A percentile compares a stretch with the other conserved stretches of the same genome.
Conservation (phyloP, 2,113 vertebrate species). For the Callospermophilus lateralis region DNA sequence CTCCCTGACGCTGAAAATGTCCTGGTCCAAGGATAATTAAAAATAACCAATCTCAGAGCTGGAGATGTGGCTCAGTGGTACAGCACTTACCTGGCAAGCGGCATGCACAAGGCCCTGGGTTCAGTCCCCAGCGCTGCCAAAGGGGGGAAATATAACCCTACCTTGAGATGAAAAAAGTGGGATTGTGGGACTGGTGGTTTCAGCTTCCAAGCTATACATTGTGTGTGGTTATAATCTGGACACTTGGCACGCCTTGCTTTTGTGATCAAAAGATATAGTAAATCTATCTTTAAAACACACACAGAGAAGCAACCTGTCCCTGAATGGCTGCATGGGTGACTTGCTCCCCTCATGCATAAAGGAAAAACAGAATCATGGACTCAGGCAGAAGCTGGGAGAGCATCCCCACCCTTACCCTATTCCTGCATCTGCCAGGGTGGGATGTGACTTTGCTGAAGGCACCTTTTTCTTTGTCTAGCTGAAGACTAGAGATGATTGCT, state of each 20-base stretch:
- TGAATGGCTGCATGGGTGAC: background rate
- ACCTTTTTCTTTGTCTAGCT: slow-evolving; percentile 40
- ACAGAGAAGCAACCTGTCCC: background rate
- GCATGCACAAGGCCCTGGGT: background rate
- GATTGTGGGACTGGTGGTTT: background rate
- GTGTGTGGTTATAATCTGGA: background rate
- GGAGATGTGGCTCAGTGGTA: too few species aligned
- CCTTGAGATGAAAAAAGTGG: background rate
- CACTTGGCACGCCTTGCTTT: background rate
- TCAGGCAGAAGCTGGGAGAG: background rate
- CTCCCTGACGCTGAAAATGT: background rate
- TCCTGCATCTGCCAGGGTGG: background rate
- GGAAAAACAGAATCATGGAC: background rate
- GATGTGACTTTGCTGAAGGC: background rate
- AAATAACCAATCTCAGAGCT: background rate
- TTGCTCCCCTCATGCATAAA: background rate
- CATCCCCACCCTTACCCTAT: accelerated
- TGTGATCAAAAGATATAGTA: background rate
- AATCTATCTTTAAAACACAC: slow-evolving; percentile 9
- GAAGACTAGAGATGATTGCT: background rate
- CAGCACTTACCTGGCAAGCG: too few species aligned
- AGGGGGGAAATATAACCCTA: background rate
- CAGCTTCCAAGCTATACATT: background rate
- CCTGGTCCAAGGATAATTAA: background rate
- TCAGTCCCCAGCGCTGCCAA: background rate